phyloP scores from a whole-genome alignment of 1,140 invertebrate species.

The Thalassaphorura encarpata region DNA sequence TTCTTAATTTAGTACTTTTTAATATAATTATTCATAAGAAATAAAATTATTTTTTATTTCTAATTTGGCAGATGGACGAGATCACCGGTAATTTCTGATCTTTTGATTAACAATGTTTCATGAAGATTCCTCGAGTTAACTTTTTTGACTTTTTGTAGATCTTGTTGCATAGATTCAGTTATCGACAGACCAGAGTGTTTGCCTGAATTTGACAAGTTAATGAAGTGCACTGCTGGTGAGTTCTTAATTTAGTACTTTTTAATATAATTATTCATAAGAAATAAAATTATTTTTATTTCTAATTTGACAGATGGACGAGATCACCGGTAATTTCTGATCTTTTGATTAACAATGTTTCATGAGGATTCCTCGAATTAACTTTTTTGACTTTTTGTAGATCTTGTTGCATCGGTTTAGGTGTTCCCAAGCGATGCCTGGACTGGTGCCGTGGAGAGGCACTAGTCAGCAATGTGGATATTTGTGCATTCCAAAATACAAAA shows the following conservation, averaged over 20 bases:
- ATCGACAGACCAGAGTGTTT: slow-evolving; percentile 66
- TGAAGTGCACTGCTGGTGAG: slow-evolving; percentile 66
- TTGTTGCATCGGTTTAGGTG: slow-evolving; percentile 68
- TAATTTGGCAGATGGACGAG: slow-evolving; percentile 49
- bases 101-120: too few species aligned
- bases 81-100: too few species aligned
- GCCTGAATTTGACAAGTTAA: slow-evolving; percentile 68
- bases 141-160: too few species aligned
- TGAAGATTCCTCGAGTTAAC: too few species aligned
- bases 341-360: too few species aligned
- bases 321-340: too few species aligned
- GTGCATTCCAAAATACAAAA: slow-evolving; percentile 58
- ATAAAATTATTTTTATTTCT: too few species aligned
- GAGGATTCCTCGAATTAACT: too few species aligned
- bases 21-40: too few species aligned
- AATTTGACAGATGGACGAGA: slow-evolving; percentile 53
- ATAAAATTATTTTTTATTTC: too few species aligned
- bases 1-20: neutral
- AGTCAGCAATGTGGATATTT: slow-evolving; percentile 47
- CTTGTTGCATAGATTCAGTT: slow-evolving; percentile 67
- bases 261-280: too few species aligned
- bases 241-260: neutral
- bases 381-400: too few species aligned
- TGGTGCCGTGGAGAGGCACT: slow-evolving; percentile 59
- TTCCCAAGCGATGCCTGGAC: slow-evolving; percentile 61